phyloP scores from a whole-genome alignment of 2,113 vertebrate species.

The Poeciliopsis occidentalis region DNA sequence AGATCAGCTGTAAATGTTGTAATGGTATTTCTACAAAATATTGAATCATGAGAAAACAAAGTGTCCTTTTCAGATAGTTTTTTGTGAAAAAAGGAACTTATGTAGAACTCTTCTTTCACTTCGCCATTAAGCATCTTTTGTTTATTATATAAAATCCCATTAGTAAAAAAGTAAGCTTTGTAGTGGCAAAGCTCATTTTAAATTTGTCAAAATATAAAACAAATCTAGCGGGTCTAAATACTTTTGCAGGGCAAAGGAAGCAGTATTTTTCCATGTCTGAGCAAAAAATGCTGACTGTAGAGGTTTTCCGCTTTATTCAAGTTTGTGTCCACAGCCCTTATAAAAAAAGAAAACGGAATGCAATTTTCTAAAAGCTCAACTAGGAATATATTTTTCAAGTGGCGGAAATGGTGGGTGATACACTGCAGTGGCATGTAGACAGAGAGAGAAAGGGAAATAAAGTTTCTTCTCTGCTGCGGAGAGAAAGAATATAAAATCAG shows the following conservation, averaged over 20 bases:
- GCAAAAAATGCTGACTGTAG: slow-evolving; percentile 10
- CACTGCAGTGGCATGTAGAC: slow-evolving; percentile 18
- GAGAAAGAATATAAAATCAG: slow-evolving; percentile 31
- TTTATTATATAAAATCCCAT: too few species aligned
- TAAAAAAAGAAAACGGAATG: slow-evolving; percentile 18
- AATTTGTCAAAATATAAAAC: not conserved
- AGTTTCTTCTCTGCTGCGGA: slow-evolving; percentile 36
- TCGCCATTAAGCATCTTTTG: not conserved
- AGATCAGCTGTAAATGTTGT: not conserved
- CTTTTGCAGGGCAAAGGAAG: not conserved
- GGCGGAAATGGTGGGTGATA: slow-evolving; percentile 25
- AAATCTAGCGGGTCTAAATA: not conserved
- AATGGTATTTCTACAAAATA: not conserved
- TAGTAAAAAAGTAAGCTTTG: not conserved
- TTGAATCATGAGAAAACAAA: too few species aligned
- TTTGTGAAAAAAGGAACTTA: not conserved
- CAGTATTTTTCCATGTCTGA: slow-evolving; percentile 5
- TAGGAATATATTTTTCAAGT: slow-evolving; percentile 13
- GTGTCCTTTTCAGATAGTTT: too few species aligned
- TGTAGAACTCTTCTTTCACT: not conserved
- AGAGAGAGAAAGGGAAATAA: slow-evolving; percentile 13
- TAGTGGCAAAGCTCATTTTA: not conserved
- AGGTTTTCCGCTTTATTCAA: slow-evolving; percentile 4
- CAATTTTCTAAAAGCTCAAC: slow-evolving; percentile 21
- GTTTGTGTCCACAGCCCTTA: slow-evolving; percentile 7